Conservation (phyloP, 2,113 vertebrate genomes). For the Falco punctatus region DNA sequence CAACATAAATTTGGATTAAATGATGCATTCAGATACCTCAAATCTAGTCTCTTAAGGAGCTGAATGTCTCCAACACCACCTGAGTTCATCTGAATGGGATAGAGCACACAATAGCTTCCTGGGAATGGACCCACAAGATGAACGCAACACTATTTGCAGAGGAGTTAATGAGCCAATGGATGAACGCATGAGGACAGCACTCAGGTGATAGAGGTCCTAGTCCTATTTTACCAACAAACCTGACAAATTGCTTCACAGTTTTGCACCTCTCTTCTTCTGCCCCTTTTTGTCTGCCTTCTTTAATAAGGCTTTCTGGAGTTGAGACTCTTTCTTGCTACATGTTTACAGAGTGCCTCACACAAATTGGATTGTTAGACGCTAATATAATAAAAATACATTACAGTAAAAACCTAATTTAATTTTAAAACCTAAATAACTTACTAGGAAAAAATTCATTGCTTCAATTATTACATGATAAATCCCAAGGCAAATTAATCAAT, state of each 20-base stretch:
- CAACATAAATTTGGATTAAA: not conserved
- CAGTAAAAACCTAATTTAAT: constrained; percentile 35
- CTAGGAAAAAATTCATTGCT: constrained; percentile 20
- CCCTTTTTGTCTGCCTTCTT: not conserved
- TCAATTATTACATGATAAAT: constrained; percentile 56
- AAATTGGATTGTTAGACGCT: constrained; percentile 46
- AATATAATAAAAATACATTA: constrained; percentile 49
- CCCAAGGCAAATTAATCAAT: constrained; percentile 56
- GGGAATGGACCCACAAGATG: not conserved
- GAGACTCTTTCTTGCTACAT: not conserved
- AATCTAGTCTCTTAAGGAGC: not conserved
- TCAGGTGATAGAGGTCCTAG: not conserved
- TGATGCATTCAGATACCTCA: not conserved
- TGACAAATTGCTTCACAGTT: not conserved
- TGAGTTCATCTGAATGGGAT: not conserved
- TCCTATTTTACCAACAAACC: not conserved
- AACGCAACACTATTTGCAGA: not conserved
- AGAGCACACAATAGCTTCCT: not conserved
- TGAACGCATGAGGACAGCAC: not conserved
- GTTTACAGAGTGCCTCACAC: not conserved
- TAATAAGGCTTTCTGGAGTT: not conserved
- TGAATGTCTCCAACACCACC: not conserved
- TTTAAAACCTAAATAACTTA: constrained; percentile 40
- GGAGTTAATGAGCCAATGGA: not conserved
- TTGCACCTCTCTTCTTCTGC: not conserved